These are phyloP conservation scores for Myotis lucifugus DNA, from an alignment of 2,113 vertebrate species.

Conservation along the genomic window DNA sequence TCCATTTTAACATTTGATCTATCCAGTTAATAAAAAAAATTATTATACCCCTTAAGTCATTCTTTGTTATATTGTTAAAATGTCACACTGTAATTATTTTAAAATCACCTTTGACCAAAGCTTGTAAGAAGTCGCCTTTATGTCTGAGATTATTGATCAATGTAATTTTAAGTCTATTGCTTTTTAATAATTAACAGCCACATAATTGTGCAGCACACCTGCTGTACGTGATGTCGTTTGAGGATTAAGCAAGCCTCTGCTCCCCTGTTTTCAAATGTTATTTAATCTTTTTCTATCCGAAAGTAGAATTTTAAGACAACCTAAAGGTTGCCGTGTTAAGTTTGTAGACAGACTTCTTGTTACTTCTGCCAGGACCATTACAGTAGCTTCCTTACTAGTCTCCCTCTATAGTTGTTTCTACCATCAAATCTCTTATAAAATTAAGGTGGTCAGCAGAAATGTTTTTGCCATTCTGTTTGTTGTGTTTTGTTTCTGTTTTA, in stretches of 20 bases:
- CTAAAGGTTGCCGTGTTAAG: neutral
- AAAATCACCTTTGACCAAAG: slow-evolving; percentile 63
- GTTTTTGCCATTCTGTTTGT: neutral
- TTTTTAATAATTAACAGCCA: slow-evolving; percentile 60
- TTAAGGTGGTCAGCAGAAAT: neutral
- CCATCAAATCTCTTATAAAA: neutral
- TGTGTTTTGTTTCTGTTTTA: neutral
- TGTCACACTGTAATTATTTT: slow-evolving; percentile 71
- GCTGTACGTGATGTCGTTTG: neutral
- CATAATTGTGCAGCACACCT: slow-evolving; percentile 27
- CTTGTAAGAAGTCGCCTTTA: slow-evolving; percentile 64
- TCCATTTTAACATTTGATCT: slow-evolving; percentile 70
- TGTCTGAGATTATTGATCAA: slow-evolving; percentile 55
- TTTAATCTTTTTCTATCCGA: neutral
- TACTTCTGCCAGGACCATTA: neutral
- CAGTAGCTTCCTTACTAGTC: neutral
- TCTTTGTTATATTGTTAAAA: slow-evolving; percentile 64
- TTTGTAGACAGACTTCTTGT: neutral
- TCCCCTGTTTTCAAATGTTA: neutral
- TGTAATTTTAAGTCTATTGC: slow-evolving; percentile 62
- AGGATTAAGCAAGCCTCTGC: slow-evolving; percentile 32
- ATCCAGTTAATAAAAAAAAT: slow-evolving; percentile 56
- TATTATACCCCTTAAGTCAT: slow-evolving; percentile 60
- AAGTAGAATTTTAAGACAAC: slow-evolving; percentile 30
- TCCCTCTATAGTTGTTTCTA: neutral